Percentiles rank a stretch among this genome's conserved stretches.
Conservation (phyloP, 2,888 invertebrate genomes). For the Pachydiplax longipennis region DNA sequence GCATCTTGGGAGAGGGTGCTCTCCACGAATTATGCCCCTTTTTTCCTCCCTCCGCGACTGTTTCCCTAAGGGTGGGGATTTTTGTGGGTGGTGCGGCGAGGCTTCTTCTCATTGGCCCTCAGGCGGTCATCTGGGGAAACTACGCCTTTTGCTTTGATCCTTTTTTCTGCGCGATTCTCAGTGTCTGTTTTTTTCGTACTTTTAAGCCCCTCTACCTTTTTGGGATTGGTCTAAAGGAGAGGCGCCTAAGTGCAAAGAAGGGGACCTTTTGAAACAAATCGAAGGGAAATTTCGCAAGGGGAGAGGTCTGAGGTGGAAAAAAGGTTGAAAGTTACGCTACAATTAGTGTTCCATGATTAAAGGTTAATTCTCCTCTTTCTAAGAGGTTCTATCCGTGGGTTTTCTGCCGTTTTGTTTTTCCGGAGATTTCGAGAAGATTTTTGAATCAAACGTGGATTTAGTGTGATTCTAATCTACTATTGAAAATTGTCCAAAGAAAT, state of each 20-base stretch:
- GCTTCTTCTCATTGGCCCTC: constrained; percentile 9
- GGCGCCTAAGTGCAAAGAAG: not conserved
- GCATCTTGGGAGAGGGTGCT: constrained; percentile 18
- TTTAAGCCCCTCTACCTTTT: not conserved
- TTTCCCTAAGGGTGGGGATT: not conserved
- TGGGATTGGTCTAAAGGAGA: not conserved
- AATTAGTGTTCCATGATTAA: no score
- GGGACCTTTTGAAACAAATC: not conserved
- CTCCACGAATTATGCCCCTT: not conserved
- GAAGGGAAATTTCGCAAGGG: not conserved
- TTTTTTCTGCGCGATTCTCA: not conserved
- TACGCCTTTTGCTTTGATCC: not conserved
- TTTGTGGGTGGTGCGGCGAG: not conserved
- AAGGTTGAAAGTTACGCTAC: no score
- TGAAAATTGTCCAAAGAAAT: no score
- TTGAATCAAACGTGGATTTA: no score
- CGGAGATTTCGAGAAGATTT: no score
- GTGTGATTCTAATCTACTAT: no score
- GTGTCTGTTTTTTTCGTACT: not conserved
- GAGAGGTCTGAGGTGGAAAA: not conserved
- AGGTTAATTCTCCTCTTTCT: no score
- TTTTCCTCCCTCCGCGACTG: not conserved
- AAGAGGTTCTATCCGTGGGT: no score
- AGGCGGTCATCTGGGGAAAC: not conserved
- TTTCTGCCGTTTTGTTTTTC: no score